phyloP scores from a whole-genome alignment of 1,140 invertebrate genomes.

The Notospermus geniculatus region DNA sequence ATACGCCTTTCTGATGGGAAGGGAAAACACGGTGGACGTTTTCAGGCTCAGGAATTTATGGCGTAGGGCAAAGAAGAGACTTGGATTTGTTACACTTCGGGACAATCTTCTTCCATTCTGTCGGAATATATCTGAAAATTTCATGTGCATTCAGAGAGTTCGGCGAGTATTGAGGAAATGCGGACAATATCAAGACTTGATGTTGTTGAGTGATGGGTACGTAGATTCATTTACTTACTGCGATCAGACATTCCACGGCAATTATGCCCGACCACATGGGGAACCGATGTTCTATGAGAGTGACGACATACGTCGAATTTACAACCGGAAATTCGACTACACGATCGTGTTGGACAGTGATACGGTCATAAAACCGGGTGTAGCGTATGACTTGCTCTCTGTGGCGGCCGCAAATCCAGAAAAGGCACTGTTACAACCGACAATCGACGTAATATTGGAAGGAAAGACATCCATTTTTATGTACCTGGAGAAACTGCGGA shows the following conservation, averaged over 20 bases:
- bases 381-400: slow-evolving; percentile 33
- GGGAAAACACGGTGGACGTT: no score
- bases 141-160: slow-evolving; percentile 46
- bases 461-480: slow-evolving; percentile 39
- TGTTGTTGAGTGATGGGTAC: slow-evolving; percentile 43
- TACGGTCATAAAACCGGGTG: slow-evolving; percentile 34
- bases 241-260: slow-evolving; percentile 35
- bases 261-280: slow-evolving; percentile 29
- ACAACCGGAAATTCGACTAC: slow-evolving; percentile 39
- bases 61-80: no score
- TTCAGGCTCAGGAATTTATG: no score
- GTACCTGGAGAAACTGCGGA: slow-evolving; percentile 41
- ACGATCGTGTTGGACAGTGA: slow-evolving; percentile 46
- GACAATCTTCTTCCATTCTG: no score
- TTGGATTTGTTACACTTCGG: no score
- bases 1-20: no score
- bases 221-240: slow-evolving; percentile 37
- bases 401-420: slow-evolving; percentile 48
- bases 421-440: slow-evolving; percentile 44
- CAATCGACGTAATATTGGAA: slow-evolving; percentile 39
- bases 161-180: slow-evolving; percentile 44
- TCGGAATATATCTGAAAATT: no score
- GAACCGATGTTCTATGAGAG: slow-evolving; percentile 40
- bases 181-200: slow-evolving; percentile 48
- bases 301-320: slow-evolving; percentile 38